Conservation (phyloP, 1,140 invertebrate genomes). For the Halesus radiatus region DNA sequence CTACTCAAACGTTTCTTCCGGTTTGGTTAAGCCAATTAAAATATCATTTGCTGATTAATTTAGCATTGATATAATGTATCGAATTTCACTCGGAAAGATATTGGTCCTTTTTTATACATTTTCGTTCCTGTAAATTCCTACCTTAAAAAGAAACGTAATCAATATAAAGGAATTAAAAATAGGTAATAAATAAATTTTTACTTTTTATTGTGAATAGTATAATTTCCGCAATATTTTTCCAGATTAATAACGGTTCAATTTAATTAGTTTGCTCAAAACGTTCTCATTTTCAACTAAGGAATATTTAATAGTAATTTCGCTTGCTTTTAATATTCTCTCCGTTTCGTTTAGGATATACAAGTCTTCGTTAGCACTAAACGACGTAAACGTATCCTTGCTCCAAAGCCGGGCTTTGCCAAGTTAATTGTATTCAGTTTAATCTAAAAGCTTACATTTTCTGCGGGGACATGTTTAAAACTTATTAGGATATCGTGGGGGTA, state of each 20-base stretch:
- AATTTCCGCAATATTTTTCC: not conserved
- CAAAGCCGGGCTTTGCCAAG: slow-evolving; percentile 38
- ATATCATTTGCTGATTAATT: not conserved
- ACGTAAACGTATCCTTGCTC: slow-evolving; percentile 39
- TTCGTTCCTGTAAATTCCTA: not conserved
- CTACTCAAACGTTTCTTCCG: not conserved
- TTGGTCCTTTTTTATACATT: not conserved
- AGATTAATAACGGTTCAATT: slow-evolving; percentile 21
- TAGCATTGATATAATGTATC: not conserved
- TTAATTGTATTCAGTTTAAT: slow-evolving; percentile 56
- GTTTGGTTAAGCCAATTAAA: slow-evolving; percentile 25
- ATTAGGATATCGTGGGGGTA: slow-evolving; percentile 48
- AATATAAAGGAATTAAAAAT: not conserved
- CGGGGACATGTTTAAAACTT: slow-evolving; percentile 55
- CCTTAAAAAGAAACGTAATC: too few relatives aligned
- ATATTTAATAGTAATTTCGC: slow-evolving; percentile 41
- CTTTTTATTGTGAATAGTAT: not conserved
- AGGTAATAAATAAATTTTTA: not conserved
- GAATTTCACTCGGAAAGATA: not conserved
- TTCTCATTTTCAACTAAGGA: slow-evolving; percentile 30
- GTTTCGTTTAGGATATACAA: slow-evolving; percentile 39
- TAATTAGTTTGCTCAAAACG: slow-evolving; percentile 20
- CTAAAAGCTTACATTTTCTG: slow-evolving; percentile 55
- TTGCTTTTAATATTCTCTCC: slow-evolving; percentile 37
- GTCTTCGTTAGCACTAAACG: slow-evolving; percentile 42